Base-by-base conservation (phyloP, 2,797 vertebrate species). In the Anisognathus igniventris region DNA sequence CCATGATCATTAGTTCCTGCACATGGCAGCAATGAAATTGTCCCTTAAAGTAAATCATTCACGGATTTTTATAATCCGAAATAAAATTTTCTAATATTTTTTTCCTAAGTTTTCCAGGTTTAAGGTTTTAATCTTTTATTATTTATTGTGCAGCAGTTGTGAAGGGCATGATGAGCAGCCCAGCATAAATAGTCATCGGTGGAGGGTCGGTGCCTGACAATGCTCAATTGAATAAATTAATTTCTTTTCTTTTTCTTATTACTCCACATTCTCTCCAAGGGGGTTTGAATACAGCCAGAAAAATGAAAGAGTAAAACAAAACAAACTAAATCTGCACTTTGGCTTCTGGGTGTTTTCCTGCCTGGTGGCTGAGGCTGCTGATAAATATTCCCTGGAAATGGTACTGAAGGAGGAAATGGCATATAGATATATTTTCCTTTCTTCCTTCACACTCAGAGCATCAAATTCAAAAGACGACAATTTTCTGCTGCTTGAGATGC, bases 81-180 rank as follows among this genome's bases (percentile, higher is more conserved):
- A 98, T 98, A 98, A 98, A 98, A 98, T 96, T 96, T 97, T 97
- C 98, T 98, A 98, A 97, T 97, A 98, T 97, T 98, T 98, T 97
- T 97, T 96, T 96, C 86, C 97, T 97, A 98, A 98, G 97, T 98
- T 98, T 98, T 98, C 97, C 95, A 94, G 97, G 98, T 98, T 98
- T 98, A 98, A 96, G 97, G 92, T 97, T 98, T 98, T 98, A 98
- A 98, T 98, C 97, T 98, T 98, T 97, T 96, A 97, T 98, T 98
- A 98, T 98, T 98, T 98, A 98, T 96, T 85, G 97, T 92, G 54
- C 64, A 22, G 96, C 94, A 96, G 95, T 97, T 97, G 97, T 83
- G 96, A 97, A 97, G 93, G 96, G 90, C 92, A 68, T 93, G 96
- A 95, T 92, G 93, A 96, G 93, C 91, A 97, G 91, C 66, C 61